Percentiles rank a stretch among this genome's conserved stretches.
phyloP scores from a whole-genome alignment of 1,140 invertebrate genomes.

The Euwallacea fornicatus region DNA sequence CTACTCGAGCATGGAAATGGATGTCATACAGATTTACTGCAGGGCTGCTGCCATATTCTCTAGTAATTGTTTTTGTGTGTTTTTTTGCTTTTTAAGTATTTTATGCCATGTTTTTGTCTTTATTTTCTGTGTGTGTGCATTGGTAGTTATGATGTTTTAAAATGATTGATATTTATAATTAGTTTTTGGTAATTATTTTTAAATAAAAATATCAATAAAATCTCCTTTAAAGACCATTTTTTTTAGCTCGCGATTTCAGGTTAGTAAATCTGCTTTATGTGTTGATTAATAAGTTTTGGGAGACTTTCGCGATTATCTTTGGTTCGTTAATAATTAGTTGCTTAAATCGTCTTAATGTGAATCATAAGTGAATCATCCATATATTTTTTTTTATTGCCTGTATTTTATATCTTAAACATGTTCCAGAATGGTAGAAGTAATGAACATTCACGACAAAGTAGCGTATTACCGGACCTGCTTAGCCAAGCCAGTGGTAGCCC shows the following conservation, averaged over 20 bases:
- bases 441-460: slow-evolving; percentile 77
- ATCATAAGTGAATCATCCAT: too few relatives aligned
- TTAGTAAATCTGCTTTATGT: too few relatives aligned
- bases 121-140: slow-evolving; percentile 34
- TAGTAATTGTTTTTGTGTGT: slow-evolving; percentile 27
- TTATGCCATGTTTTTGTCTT: slow-evolving; percentile 25
- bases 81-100: slow-evolving; percentile 21
- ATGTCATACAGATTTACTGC: slow-evolving; percentile 35
- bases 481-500: slow-evolving; percentile 79
- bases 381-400: too few relatives aligned
- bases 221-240: too few relatives aligned
- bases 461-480: slow-evolving; percentile 90
- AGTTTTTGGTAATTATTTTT: too few relatives aligned
- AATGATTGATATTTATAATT: too few relatives aligned
- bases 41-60: slow-evolving; percentile 38
- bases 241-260: too few relatives aligned
- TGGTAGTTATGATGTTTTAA: not conserved
- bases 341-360: not conserved
- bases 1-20: slow-evolving; percentile 37
- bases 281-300: not conserved
- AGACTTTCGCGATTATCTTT: not conserved
- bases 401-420: slow-evolving; percentile 10
- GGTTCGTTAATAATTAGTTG: not conserved
- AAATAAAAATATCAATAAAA: too few relatives aligned
- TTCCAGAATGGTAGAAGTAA: slow-evolving; percentile 68